Percentiles rank a stretch among this genome's conserved stretches.
phyloP scores from a whole-genome alignment of 2,797 vertebrate genomes.

The Bovichtus variegatus region DNA sequence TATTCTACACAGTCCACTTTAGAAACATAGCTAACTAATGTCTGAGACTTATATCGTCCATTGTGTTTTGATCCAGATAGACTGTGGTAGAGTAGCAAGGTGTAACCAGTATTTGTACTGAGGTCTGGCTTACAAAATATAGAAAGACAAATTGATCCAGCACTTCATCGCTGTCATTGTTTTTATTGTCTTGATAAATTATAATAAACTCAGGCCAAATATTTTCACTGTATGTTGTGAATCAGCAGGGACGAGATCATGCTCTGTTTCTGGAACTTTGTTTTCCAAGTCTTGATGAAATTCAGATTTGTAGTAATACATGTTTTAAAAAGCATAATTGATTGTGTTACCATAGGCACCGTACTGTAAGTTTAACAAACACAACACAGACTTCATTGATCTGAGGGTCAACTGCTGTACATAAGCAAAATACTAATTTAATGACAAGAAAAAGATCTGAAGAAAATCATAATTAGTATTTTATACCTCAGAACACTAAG shows the following conservation, averaged over 20 bases:
- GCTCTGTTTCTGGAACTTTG: not conserved
- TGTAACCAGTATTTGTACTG: not conserved
- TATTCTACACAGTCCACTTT: constrained; percentile 12
- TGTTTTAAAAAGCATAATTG: not conserved
- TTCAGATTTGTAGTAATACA: constrained; percentile 1
- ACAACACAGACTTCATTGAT: constrained; percentile 9
- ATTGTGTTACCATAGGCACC: constrained; percentile 6
- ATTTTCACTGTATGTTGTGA: not conserved
- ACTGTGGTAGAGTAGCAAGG: not conserved
- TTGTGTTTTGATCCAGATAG: constrained; percentile 17
- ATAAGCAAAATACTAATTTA: not conserved
- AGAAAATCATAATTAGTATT: not conserved
- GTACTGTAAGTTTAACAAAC: constrained; percentile 15
- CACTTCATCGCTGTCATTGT: not conserved
- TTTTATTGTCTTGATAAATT: not conserved
- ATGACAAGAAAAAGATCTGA: constrained; percentile 5
- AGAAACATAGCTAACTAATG: not conserved
- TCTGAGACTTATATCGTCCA: not conserved
- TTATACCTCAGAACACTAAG: not conserved
- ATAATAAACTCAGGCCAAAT: not conserved
- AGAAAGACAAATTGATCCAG: not conserved
- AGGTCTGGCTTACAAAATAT: not conserved
- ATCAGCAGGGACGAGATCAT: not conserved
- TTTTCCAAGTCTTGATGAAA: constrained; percentile 29
- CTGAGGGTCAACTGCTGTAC: not conserved